Percentiles rank a stretch among this genome's conserved stretches.
phyloP scores from a whole-genome alignment of 2,797 vertebrate genomes.

The Cryptoprocta ferox region DNA sequence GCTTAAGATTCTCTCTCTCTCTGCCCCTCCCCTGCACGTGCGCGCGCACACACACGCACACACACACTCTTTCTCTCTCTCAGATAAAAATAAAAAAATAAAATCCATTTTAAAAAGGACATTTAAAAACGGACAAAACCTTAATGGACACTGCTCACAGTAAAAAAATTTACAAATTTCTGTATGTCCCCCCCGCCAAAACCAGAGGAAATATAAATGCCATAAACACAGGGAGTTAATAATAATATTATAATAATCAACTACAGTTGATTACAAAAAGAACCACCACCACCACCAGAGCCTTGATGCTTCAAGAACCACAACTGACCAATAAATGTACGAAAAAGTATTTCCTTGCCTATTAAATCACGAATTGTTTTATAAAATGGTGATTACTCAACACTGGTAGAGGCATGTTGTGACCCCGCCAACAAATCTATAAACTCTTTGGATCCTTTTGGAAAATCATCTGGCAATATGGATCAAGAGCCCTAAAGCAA shows the following conservation, averaged over 20 bases:
- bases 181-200: background rate
- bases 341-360: background rate
- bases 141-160: background rate
- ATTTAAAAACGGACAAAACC: background rate
- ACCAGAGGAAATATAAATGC: background rate
- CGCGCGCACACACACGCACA: too few relatives aligned
- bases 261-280: background rate
- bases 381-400: background rate
- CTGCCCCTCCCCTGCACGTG: too few relatives aligned
- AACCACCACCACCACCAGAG: background rate
- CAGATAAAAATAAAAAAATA: too few relatives aligned
- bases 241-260: background rate
- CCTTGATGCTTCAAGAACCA: background rate
- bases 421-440: background rate
- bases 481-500: background rate
- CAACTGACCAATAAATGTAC: background rate
- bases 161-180: slow-evolving; percentile 9
- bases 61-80: too few relatives aligned
- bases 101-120: background rate
- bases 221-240: background rate
- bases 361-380: background rate
- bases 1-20: too few relatives aligned
- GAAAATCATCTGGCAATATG: background rate
- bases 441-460: background rate
- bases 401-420: background rate